These are phyloP conservation scores for Chaetura pelagica DNA, from an alignment of 2,113 vertebrate genomes.

Conservation along the genomic window DNA sequence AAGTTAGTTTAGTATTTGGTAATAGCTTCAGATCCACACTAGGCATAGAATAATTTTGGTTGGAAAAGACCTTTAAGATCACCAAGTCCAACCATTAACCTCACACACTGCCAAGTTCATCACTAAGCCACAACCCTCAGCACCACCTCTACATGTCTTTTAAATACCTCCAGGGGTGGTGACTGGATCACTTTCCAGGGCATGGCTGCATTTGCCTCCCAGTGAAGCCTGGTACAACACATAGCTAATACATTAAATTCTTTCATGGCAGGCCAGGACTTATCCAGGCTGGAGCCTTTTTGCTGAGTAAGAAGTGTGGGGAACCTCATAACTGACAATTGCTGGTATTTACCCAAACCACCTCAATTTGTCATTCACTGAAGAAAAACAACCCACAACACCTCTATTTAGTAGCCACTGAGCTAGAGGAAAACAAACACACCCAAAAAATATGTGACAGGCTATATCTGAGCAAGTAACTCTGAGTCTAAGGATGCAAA, in stretches of 20 bases:
- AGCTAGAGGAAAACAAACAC: background rate
- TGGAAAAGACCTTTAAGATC: too few species aligned
- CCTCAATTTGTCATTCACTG: background rate
- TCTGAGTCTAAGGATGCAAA: accelerated
- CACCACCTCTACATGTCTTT: too few species aligned
- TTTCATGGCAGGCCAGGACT: background rate
- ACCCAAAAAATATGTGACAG: accelerated
- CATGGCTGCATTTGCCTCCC: background rate
- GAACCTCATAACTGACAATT: background rate
- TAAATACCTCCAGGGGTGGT: too few species aligned
- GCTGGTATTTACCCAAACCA: background rate
- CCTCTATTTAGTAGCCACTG: background rate
- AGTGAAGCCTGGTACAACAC: background rate
- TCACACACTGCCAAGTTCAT: too few species aligned
- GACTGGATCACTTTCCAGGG: too few species aligned
- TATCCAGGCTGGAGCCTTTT: background rate
- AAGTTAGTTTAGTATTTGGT: background rate
- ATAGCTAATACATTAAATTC: background rate
- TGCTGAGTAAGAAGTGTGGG: background rate
- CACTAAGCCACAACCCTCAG: too few species aligned
- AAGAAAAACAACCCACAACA: background rate
- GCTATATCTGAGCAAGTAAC: background rate
- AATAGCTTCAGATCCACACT: background rate
- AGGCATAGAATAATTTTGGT: background rate
- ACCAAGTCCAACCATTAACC: too few species aligned